These are phyloP conservation scores for Andrena dorsata DNA, from an alignment of 2,888 invertebrate genomes.

Conservation along the genomic window DNA sequence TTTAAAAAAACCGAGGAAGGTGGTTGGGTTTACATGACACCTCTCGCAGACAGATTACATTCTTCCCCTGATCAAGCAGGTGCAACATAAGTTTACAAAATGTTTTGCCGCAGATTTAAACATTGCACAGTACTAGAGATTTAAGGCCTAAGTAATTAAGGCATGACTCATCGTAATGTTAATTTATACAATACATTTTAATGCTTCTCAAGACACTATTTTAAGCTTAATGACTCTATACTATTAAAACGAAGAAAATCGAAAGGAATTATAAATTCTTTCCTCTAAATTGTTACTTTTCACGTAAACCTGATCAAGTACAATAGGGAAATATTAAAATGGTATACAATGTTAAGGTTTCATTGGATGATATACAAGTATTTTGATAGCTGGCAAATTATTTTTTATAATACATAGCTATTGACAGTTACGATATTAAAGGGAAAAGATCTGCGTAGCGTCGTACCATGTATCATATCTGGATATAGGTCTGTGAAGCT, in stretches of 20 bases:
- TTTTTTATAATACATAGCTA: constrained; percentile 55
- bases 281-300: constrained; percentile 31
- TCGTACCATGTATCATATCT: constrained; percentile 54
- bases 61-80: constrained; percentile 66
- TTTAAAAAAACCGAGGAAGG: constrained; percentile 90
- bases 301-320: constrained; percentile 46
- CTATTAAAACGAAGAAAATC: constrained; percentile 24
- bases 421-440: constrained; percentile 22
- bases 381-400: constrained; percentile 59
- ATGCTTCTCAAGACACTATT: constrained; percentile 40
- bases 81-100: constrained; percentile 60
- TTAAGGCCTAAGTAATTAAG: constrained; percentile 64
- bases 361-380: constrained; percentile 48
- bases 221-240: constrained; percentile 50
- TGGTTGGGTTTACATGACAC: constrained; percentile 87
- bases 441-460: constrained; percentile 25
- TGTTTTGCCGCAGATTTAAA: constrained; percentile 45
- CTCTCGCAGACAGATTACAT: constrained; percentile 85
- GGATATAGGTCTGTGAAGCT: constrained; percentile 28
- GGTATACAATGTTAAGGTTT: constrained; percentile 49
- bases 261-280: constrained; percentile 32
- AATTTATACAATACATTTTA: constrained; percentile 40
- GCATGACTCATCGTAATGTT: constrained; percentile 42
- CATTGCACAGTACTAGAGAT: constrained; percentile 64
- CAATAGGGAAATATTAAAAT: constrained; percentile 51